phyloP scores from a whole-genome alignment of 2,888 invertebrate genomes.

The Xylophagus ater region DNA sequence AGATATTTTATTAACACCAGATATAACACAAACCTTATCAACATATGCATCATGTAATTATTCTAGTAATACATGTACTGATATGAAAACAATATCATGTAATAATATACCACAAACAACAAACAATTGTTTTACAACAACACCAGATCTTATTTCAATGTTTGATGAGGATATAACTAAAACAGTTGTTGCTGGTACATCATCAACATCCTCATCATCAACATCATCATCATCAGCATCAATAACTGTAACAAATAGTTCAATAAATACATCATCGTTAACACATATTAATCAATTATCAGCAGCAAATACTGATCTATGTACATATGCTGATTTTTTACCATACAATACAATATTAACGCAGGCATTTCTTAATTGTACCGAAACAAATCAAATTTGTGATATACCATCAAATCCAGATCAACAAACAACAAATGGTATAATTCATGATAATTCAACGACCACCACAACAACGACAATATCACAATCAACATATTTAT shows the following conservation, averaged over 20 bases:
- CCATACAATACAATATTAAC: slow-evolving; percentile 21
- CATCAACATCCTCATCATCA: slow-evolving; percentile 15
- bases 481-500: slow-evolving; percentile 9
- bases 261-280: too few relatives aligned
- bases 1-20: slow-evolving; percentile 14
- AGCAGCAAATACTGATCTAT: slow-evolving; percentile 18
- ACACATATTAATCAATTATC: slow-evolving; percentile 4
- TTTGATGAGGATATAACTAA: slow-evolving; percentile 23
- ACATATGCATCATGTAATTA: slow-evolving; percentile 5
- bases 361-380: slow-evolving; percentile 22
- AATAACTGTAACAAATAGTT: neutral
- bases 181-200: slow-evolving; percentile 8
- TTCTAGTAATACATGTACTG: neutral
- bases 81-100: slow-evolving; percentile 3
- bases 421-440: too few relatives aligned
- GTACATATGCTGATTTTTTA: slow-evolving; percentile 20
- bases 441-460: slow-evolving; percentile 2
- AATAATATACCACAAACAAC: slow-evolving; percentile 4
- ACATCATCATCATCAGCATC: slow-evolving; percentile 8
- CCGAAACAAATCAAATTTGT: slow-evolving; percentile 19
- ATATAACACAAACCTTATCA: slow-evolving; percentile 6
- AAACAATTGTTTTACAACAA: slow-evolving; percentile 12
- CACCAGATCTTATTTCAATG: slow-evolving; percentile 24
- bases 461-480: slow-evolving; percentile 10
- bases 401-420: slow-evolving; percentile 19